Evolutionary conservation across 1,140 invertebrate genomes (phyloP).

Genomic region (Pachypeltis micranthus): DNA sequence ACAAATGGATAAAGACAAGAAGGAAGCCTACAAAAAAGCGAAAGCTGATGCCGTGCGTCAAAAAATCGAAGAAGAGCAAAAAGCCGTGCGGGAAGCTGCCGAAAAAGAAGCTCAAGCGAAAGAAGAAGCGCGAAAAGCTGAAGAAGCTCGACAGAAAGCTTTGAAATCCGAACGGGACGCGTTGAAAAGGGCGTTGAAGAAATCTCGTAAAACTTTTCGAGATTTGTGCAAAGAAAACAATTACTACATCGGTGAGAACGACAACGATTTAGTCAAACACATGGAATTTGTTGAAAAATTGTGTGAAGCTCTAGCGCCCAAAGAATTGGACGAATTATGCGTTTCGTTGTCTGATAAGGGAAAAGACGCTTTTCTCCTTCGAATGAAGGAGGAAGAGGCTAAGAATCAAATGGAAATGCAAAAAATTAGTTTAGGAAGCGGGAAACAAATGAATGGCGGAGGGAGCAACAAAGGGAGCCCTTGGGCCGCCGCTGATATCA

Average conservation of each 20-base stretch:
- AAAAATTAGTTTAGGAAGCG: constrained; percentile 12
- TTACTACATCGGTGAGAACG: constrained; percentile 59
- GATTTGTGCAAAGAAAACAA: constrained; percentile 77
- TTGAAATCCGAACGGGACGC: constrained; percentile 77
- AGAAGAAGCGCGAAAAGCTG: constrained; percentile 69
- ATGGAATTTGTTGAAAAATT: constrained; percentile 85
- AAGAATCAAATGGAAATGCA: constrained; percentile 21
- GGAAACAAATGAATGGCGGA: constrained; percentile 34
- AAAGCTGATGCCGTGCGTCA: constrained; percentile 78
- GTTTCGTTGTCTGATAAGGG: constrained; percentile 53
- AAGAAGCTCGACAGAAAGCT: constrained; percentile 63
- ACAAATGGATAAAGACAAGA: constrained; percentile 85
- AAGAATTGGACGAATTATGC: constrained; percentile 57
- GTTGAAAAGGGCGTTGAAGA: constrained; percentile 68
- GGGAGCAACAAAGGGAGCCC: constrained; percentile 18
- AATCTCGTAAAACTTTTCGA: constrained; percentile 73
- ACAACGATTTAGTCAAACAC: constrained; percentile 62
- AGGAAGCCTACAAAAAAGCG: constrained; percentile 75
- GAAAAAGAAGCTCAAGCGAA: constrained; percentile 54
- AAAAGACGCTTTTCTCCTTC: constrained; percentile 42
- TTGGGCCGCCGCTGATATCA: constrained; percentile 73
- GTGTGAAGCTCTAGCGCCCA: constrained; percentile 56
- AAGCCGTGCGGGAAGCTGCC: constrained; percentile 52
- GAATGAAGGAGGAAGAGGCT: constrained; percentile 37
- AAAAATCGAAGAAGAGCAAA: constrained; percentile 41